Evolutionary conservation across 1,140 invertebrate species (phyloP).

Genomic region (Temnothorax curvispinosus): DNA sequence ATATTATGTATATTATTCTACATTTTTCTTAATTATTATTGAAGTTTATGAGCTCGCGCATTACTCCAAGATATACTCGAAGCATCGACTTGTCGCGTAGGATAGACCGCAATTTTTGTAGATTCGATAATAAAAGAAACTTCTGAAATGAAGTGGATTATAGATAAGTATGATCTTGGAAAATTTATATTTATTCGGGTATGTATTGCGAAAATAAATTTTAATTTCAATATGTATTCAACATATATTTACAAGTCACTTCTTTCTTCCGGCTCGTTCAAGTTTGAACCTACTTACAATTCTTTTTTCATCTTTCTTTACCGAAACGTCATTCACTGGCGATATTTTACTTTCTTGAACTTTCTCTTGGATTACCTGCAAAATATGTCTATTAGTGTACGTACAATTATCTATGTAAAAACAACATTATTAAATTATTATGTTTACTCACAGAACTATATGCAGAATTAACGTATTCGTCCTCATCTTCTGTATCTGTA

Average conservation of each 20-base stretch:
- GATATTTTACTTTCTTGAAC: conserved; percentile 8
- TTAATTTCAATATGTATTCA: background rate
- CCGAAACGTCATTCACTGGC: background rate
- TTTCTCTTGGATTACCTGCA: conserved; percentile 22
- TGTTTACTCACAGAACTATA: conserved; percentile 62
- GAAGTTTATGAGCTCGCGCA: background rate
- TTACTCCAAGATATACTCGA: background rate
- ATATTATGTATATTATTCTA: conserved; percentile 13
- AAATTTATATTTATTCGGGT: background rate
- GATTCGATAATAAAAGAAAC: background rate
- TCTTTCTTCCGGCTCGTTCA: background rate
- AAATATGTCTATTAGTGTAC: background rate
- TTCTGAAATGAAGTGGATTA: background rate
- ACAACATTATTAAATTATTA: conserved; percentile 15
- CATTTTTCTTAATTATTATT: background rate
- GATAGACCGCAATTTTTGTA: background rate
- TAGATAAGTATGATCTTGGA: background rate
- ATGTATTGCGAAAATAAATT: background rate
- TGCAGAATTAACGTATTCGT: conserved; percentile 2
- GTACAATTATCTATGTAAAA: background rate
- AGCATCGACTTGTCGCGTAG: background rate
- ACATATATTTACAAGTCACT: background rate
- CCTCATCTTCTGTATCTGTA: conserved; percentile 64
- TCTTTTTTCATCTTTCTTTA: conserved; percentile 1
- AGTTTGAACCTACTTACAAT: conserved; percentile 39